Evolutionary conservation across 2,797 vertebrate species (phyloP).

Genomic region (Aotus griseimembra): DNA sequence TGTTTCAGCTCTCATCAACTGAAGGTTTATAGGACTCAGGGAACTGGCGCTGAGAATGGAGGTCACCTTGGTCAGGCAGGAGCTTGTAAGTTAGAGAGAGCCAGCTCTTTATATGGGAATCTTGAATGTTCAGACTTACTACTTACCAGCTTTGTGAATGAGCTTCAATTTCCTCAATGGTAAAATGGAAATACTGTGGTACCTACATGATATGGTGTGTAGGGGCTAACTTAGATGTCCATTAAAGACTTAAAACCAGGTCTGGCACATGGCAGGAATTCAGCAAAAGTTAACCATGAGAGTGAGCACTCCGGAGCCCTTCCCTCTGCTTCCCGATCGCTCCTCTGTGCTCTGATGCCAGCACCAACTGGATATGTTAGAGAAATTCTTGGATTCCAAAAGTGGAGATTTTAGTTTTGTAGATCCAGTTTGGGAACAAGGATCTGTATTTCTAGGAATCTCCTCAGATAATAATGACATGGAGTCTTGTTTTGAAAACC

Average conservation of each 20-base stretch:
- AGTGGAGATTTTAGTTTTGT: not conserved
- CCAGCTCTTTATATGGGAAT: not conserved
- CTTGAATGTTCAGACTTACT: not conserved
- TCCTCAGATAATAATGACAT: not conserved
- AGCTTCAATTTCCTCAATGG: not conserved
- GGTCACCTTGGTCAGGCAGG: too few species aligned
- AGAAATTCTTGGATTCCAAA: not conserved
- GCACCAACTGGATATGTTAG: not conserved
- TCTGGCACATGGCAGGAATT: not conserved
- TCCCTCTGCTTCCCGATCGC: not conserved
- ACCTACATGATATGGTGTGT: rapidly evolving
- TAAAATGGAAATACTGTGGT: not conserved
- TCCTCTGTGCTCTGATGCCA: not conserved
- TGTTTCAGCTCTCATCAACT: not conserved
- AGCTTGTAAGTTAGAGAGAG: not conserved
- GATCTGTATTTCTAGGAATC: not conserved
- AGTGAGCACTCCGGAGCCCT: too few species aligned
- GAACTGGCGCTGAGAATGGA: not conserved
- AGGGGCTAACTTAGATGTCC: not conserved
- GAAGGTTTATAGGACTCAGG: not conserved
- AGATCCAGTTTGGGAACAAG: not conserved
- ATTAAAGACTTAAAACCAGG: not conserved
- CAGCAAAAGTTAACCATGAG: not conserved
- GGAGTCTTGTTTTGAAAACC: not conserved
- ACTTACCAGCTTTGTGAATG: not conserved